Evolutionary conservation across 2,113 vertebrate genomes (phyloP).

Genomic region (Embiotoca jacksoni): DNA sequence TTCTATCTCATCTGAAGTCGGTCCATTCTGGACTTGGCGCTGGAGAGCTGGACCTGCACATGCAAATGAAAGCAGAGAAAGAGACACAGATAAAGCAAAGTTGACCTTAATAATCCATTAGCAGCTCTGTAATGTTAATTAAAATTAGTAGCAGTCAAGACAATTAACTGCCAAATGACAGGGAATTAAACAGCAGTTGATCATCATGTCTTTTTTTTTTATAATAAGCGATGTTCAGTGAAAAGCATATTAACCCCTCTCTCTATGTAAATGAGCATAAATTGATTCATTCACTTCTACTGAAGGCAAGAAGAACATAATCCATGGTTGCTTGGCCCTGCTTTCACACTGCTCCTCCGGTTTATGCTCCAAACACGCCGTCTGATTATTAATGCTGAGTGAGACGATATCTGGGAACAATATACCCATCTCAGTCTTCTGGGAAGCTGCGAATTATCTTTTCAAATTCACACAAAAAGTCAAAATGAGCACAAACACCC

Average conservation of each 20-base stretch:
- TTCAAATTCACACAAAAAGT: slow-evolving; percentile 13
- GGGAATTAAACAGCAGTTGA: slow-evolving; percentile 50
- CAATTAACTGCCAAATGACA: slow-evolving; percentile 44
- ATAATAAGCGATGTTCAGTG: slow-evolving; percentile 45
- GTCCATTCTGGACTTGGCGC: slow-evolving; percentile 93
- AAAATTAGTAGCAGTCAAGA: slow-evolving; percentile 54
- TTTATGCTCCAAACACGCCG: slow-evolving; percentile 15
- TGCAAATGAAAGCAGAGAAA: slow-evolving; percentile 16
- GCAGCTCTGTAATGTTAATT: slow-evolving; percentile 27
- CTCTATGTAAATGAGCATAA: slow-evolving; percentile 26
- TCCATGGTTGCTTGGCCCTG: not conserved
- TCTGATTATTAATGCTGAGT: slow-evolving; percentile 2
- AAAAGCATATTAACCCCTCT: slow-evolving; percentile 53
- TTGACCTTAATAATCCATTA: slow-evolving; percentile 41
- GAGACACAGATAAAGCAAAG: slow-evolving; percentile 23
- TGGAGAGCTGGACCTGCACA: slow-evolving; percentile 92
- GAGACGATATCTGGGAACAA: not conserved
- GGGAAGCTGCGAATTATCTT: too few species aligned
- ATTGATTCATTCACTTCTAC: slow-evolving; percentile 32
- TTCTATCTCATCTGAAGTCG: slow-evolving; percentile 96
- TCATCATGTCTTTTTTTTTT: slow-evolving; percentile 44
- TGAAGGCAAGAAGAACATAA: slow-evolving; percentile 16
- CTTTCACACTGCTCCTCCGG: not conserved
- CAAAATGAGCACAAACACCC: slow-evolving; percentile 10
- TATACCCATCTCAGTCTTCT: too few species aligned